Conservation (phyloP, 1,140 invertebrate species). For the Rhagoletis zephyria region DNA sequence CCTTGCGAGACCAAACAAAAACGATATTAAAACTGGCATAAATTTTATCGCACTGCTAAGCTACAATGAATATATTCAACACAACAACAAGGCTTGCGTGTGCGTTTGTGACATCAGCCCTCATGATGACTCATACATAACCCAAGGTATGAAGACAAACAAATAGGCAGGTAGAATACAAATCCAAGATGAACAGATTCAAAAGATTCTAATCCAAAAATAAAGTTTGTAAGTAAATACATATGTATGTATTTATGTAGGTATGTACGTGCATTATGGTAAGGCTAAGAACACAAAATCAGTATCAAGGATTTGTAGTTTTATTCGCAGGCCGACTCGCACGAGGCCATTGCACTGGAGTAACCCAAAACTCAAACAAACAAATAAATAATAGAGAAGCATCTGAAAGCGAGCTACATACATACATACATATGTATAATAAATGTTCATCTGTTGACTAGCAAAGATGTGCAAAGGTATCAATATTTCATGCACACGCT, state of each 20-base stretch:
- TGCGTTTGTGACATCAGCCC: not conserved
- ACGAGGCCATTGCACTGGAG: not conserved
- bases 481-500: not conserved
- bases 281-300: too few species aligned
- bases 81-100: not conserved
- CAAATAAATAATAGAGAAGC: constrained; percentile 10
- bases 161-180: not conserved
- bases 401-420: not conserved
- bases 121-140: constrained; percentile 28
- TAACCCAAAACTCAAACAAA: not conserved
- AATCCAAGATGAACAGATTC: not conserved
- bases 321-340: not conserved
- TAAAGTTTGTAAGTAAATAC: not conserved
- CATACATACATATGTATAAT: not conserved
- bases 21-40: too few species aligned
- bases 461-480: not conserved
- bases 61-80: too few species aligned
- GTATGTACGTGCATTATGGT: not conserved
- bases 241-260: not conserved
- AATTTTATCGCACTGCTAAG: too few species aligned
- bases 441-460: not conserved
- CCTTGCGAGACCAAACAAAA: too few species aligned
- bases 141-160: constrained; percentile 16
- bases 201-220: not conserved
- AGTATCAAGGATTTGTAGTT: not conserved